Evolutionary conservation across 2,888 invertebrate genomes (phyloP).

Genomic region (Platynereis dumerilii): DNA sequence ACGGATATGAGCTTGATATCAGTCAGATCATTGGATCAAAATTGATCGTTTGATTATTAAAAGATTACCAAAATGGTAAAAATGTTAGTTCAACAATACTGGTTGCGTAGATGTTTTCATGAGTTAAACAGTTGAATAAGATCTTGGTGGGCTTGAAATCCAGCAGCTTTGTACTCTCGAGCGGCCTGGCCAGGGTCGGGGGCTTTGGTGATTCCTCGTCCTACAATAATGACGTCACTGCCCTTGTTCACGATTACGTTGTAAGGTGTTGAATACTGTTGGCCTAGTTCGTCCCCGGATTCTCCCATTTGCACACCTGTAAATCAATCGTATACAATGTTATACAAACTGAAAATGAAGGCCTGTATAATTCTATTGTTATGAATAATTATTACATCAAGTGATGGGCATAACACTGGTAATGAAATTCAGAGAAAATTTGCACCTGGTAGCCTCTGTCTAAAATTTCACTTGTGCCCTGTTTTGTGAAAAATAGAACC

Average conservation of each 20-base stretch:
- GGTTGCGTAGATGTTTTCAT: too few relatives aligned
- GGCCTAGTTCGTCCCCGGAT: constrained; percentile 79
- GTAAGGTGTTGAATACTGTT: constrained; percentile 86
- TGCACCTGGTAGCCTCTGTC: too few relatives aligned
- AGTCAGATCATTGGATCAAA: too few relatives aligned
- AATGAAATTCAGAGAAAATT: too few relatives aligned
- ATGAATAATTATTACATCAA: neutral
- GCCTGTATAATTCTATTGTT: too few relatives aligned
- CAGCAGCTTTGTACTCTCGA: constrained; percentile 73
- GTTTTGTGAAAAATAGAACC: too few relatives aligned
- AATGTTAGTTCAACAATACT: too few relatives aligned
- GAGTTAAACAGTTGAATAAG: neutral
- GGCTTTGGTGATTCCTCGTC: constrained; percentile 78
- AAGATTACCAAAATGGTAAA: too few relatives aligned
- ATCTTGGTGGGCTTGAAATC: constrained; percentile 28
- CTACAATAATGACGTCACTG: constrained; percentile 93
- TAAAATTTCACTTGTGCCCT: too few relatives aligned
- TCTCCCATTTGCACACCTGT: constrained; percentile 77
- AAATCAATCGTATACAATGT: constrained; percentile 8
- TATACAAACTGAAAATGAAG: neutral
- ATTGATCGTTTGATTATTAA: too few relatives aligned
- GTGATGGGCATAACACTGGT: neutral
- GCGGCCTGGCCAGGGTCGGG: constrained; percentile 73
- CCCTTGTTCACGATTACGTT: constrained; percentile 80
- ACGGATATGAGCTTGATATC: too few relatives aligned